Evolutionary conservation across 2,797 vertebrate genomes (phyloP).

Genomic region (Tinamus major): DNA sequence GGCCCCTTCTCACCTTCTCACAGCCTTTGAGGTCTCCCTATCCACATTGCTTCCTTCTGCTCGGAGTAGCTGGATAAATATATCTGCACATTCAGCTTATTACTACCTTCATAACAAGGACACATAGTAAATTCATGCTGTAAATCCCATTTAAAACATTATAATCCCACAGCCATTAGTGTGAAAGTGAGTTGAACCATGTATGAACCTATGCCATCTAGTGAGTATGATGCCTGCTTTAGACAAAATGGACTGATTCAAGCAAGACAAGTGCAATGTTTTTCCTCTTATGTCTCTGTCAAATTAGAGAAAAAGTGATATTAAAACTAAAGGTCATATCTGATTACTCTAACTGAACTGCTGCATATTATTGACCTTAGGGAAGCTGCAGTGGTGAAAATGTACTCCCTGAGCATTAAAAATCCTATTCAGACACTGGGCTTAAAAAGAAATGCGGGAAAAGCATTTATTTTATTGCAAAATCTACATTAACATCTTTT

Average conservation of each 20-base stretch:
- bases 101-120: background rate
- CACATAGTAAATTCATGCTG: background rate
- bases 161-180: background rate
- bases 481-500: background rate
- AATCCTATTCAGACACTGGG: background rate
- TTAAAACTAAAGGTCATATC: conserved; percentile 25
- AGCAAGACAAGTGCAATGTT: background rate
- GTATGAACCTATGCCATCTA: background rate
- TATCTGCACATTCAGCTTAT: background rate
- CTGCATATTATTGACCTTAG: conserved; percentile 23
- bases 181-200: background rate
- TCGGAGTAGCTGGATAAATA: background rate
- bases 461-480: background rate
- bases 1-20: background rate
- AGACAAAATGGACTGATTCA: background rate
- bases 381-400: background rate
- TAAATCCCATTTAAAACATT: background rate
- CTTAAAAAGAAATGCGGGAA: background rate
- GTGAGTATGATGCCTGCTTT: background rate
- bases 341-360: conserved; percentile 6
- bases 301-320: background rate
- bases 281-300: background rate
- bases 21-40: background rate
- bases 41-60: background rate
- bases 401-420: background rate